Conservation (phyloP, 2,888 invertebrate genomes). For the Cephalotes varians region DNA sequence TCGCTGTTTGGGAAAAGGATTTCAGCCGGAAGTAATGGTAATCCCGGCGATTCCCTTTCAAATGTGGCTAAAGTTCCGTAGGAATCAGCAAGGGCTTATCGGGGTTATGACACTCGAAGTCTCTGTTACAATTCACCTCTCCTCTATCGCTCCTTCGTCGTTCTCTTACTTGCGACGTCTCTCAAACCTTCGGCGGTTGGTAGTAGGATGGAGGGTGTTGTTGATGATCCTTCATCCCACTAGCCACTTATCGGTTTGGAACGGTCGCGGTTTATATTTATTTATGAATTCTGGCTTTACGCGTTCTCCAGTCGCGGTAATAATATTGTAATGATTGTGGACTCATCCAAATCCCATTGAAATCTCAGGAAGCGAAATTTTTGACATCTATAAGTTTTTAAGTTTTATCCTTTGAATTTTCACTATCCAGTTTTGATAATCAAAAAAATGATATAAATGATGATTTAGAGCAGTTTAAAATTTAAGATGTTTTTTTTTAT, state of each 20-base stretch:
- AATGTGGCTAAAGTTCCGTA: slow-evolving; percentile 78
- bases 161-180: slow-evolving; percentile 33
- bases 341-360: not conserved
- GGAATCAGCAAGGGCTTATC: slow-evolving; percentile 81
- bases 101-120: slow-evolving; percentile 81
- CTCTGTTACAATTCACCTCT: slow-evolving; percentile 58
- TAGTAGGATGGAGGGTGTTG: slow-evolving; percentile 1
- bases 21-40: slow-evolving; percentile 83
- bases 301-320: slow-evolving; percentile 3
- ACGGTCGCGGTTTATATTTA: slow-evolving; percentile 54
- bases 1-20: slow-evolving; percentile 79
- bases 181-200: not conserved
- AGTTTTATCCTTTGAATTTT: not conserved
- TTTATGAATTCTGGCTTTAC: slow-evolving; percentile 54
- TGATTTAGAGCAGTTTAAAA: not conserved
- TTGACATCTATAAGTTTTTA: not conserved
- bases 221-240: not conserved
- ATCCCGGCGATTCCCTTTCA: slow-evolving; percentile 82
- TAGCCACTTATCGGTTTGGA: slow-evolving; percentile 52
- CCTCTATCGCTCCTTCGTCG: slow-evolving; percentile 40
- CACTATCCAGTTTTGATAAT: not conserved
- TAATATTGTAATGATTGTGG: slow-evolving; percentile 23
- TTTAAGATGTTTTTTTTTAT: not conserved
- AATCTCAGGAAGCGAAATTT: not conserved
- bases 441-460: not conserved